Conservation (phyloP, 2,888 invertebrate genomes). For the Drosophila algonquin region DNA sequence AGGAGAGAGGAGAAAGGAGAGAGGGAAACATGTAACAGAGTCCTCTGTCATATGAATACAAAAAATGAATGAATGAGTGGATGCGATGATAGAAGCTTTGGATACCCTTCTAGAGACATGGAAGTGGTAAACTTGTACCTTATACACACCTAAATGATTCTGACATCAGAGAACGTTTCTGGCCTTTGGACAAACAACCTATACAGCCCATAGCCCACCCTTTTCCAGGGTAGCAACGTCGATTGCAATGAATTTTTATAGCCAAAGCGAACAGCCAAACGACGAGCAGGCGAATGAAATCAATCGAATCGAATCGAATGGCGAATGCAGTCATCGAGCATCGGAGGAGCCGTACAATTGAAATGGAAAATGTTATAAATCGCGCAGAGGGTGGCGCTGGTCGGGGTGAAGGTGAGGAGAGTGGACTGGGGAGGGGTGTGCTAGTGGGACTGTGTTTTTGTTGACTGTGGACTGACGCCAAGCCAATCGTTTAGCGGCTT, state of each 20-base stretch:
- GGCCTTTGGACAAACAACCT: too few relatives aligned
- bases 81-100: not conserved
- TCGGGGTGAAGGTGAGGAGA: too few relatives aligned
- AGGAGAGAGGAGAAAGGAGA: not conserved
- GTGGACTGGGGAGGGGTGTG: not conserved
- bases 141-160: too few relatives aligned
- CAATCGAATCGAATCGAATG: constrained; percentile 71
- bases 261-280: constrained; percentile 54
- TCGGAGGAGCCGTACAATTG: constrained; percentile 65
- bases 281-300: constrained; percentile 72
- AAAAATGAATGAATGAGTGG: constrained; percentile 28
- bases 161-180: too few relatives aligned
- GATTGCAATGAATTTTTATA: constrained; percentile 74
- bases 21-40: not conserved
- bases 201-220: not conserved
- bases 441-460: not conserved
- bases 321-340: constrained; percentile 64
- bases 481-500: constrained; percentile 67
- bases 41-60: constrained; percentile 21
- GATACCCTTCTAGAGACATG: not conserved
- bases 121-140: too few relatives aligned
- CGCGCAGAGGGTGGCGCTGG: constrained; percentile 11
- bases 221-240: constrained; percentile 15
- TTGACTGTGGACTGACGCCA: constrained; percentile 56
- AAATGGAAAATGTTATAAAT: constrained; percentile 77